Percentiles rank a stretch among this genome's conserved stretches.
Conservation (phyloP, 92 coral and sea anemone genomes). For the Zoanthus sansibaricus region DNA sequence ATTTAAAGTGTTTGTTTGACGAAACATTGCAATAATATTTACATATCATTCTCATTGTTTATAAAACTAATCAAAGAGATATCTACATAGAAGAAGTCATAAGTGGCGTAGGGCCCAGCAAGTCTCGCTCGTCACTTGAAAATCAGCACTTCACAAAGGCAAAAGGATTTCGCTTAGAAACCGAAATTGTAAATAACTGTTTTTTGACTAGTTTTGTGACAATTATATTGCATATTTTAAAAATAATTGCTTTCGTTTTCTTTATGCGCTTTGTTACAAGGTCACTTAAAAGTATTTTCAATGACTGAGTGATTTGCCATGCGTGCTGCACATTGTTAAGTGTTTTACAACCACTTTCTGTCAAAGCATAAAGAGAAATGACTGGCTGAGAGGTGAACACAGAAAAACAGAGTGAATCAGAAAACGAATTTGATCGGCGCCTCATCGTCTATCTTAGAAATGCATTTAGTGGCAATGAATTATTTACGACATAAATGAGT, state of each 20-base stretch:
- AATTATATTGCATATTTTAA: not conserved
- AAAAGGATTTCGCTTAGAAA: not conserved
- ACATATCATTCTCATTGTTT: conserved; percentile 1
- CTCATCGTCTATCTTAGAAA: conserved; percentile 16
- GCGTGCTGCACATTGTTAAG: not conserved
- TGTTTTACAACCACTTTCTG: not conserved
- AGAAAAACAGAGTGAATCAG: not conserved
- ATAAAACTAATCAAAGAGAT: not conserved
- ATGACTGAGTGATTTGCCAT: not conserved
- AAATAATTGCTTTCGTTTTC: not conserved
- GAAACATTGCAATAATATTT: not conserved
- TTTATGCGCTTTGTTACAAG: not conserved
- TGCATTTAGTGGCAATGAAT: conserved; percentile 19
- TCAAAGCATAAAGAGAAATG: too few relatives aligned
- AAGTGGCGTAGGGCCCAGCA: not conserved
- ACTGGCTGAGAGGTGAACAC: not conserved
- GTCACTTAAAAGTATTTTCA: not conserved
- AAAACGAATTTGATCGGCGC: conserved; percentile 29
- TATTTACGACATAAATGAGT: conserved; percentile 26
- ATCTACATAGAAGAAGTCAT: not conserved
- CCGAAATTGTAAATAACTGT: not conserved
- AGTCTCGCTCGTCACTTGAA: not conserved
- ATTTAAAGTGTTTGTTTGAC: not conserved
- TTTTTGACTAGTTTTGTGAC: not conserved
- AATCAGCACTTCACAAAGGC: too few relatives aligned